Conservation (phyloP, 2,113 vertebrate genomes). For the Nothoprocta perdicaria region DNA sequence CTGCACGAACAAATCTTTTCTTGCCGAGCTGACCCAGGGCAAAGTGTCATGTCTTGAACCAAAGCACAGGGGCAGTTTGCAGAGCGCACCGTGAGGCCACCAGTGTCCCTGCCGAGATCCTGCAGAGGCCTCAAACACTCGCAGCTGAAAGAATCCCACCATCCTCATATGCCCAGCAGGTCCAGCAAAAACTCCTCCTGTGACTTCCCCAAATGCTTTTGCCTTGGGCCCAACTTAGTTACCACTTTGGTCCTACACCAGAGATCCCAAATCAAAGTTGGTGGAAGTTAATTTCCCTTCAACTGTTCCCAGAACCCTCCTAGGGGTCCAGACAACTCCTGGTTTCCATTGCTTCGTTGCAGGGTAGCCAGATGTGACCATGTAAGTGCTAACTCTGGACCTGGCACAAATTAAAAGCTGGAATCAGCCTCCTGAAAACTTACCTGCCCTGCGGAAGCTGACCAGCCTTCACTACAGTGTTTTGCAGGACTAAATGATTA, state of each 20-base stretch:
- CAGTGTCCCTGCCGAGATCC: background rate
- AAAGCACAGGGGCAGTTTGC: background rate
- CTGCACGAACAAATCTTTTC: background rate
- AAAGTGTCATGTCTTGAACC: background rate
- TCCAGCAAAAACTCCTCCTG: constrained; percentile 19
- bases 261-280: constrained; percentile 60
- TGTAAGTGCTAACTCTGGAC: background rate
- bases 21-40: background rate
- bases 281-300: background rate
- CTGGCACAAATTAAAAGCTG: background rate
- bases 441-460: background rate
- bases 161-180: background rate
- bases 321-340: constrained; percentile 53
- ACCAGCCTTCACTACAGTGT: background rate
- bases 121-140: background rate
- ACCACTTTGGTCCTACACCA: constrained; percentile 37
- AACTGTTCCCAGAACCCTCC: constrained; percentile 39
- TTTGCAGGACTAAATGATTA: background rate
- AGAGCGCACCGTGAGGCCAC: background rate
- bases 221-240: constrained; percentile 40
- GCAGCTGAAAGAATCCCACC: background rate
- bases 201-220: constrained; percentile 25
- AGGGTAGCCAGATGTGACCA: constrained; percentile 38
- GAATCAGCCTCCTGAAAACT: constrained; percentile 9
- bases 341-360: constrained; percentile 45